These are phyloP conservation scores for Amblyteles armatorius DNA, from an alignment of 2,888 invertebrate species.

Conservation along the genomic window DNA sequence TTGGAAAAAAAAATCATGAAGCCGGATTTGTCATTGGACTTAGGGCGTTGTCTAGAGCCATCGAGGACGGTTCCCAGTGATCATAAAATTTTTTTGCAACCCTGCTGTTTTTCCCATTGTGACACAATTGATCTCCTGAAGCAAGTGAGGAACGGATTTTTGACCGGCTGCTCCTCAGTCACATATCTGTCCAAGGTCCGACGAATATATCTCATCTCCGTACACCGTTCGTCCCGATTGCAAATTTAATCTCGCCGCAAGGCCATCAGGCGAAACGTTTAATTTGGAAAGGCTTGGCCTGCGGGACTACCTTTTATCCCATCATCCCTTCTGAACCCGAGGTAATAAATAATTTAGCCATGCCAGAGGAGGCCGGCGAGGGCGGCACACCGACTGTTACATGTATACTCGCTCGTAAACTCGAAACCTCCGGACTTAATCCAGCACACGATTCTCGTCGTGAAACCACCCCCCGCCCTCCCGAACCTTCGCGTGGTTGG, in stretches of 20 bases:
- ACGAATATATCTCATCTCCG: constrained; percentile 30
- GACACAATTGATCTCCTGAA: constrained; percentile 22
- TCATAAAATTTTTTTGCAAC: constrained; percentile 50
- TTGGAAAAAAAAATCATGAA: background rate
- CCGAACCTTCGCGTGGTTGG: background rate
- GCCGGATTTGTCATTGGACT: constrained; percentile 22
- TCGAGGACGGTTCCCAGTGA: constrained; percentile 50
- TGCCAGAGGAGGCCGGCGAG: constrained; percentile 43
- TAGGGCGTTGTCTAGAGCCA: constrained; percentile 32
- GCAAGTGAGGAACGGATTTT: constrained; percentile 41
- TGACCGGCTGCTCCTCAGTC: constrained; percentile 16
- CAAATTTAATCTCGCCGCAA: constrained; percentile 63
- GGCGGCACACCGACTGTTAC: constrained; percentile 55
- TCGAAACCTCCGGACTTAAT: constrained; percentile 64
- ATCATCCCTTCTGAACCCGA: constrained; percentile 61
- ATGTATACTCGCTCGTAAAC: constrained; percentile 65
- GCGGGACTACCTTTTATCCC: constrained; percentile 66
- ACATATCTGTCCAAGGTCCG: constrained; percentile 45
- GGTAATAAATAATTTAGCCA: constrained; percentile 70
- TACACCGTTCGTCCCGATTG: constrained; percentile 46
- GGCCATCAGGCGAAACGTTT: constrained; percentile 66
- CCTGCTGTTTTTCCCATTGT: constrained; percentile 4
- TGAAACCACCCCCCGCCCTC: background rate
- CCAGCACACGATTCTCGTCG: constrained; percentile 61
- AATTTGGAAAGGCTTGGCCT: constrained; percentile 66